Conservation (phyloP, 2,888 invertebrate genomes). For the Thysanoteuthis rhombus region DNA sequence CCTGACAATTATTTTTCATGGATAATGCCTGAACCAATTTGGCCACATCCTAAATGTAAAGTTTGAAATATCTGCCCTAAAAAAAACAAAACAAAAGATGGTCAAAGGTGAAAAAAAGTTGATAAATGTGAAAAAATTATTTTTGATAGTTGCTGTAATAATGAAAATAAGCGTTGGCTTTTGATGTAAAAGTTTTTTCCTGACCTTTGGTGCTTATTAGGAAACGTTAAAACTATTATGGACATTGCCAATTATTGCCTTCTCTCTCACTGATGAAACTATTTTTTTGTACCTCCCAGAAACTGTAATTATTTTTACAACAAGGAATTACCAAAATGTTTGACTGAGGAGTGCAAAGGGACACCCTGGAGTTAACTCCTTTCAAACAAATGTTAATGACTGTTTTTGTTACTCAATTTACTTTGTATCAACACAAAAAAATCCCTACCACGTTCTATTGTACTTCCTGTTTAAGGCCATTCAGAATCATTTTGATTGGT, state of each 20-base stretch:
- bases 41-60: too few relatives aligned
- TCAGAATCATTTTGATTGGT: background rate
- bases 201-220: background rate
- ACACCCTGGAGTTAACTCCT: background rate
- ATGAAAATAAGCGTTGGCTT: too few relatives aligned
- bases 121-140: too few relatives aligned
- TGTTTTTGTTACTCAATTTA: background rate
- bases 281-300: background rate
- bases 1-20: too few relatives aligned
- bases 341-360: background rate
- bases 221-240: background rate
- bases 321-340: background rate
- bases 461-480: background rate
- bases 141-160: too few relatives aligned
- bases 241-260: background rate
- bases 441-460: background rate
- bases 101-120: too few relatives aligned
- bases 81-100: too few relatives aligned
- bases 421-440: too few relatives aligned
- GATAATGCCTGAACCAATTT: too few relatives aligned
- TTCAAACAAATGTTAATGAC: background rate
- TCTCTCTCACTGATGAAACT: background rate
- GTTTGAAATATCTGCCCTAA: too few relatives aligned
- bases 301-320: background rate
- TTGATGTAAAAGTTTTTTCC: background rate